These are phyloP conservation scores for Tortricodes alternella DNA, from an alignment of 2,888 invertebrate species.

Conservation along the genomic window DNA sequence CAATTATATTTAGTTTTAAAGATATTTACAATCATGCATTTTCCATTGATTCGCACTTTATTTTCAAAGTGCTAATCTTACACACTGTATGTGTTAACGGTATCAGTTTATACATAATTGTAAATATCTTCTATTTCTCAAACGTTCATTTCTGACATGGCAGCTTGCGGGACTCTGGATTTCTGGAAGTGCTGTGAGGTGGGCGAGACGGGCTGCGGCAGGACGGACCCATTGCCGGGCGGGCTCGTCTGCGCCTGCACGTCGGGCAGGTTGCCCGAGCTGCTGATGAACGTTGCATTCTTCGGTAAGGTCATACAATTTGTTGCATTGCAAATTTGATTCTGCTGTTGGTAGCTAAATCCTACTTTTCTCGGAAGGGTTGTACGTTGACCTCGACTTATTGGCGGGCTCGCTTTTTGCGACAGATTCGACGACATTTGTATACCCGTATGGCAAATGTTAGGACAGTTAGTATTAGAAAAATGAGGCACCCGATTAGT, in stretches of 20 bases:
- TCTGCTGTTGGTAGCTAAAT: constrained; percentile 70
- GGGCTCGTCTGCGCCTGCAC: constrained; percentile 77
- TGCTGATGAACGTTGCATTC: constrained; percentile 79
- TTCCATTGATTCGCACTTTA: constrained; percentile 53
- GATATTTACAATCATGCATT: constrained; percentile 79
- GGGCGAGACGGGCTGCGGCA: constrained; percentile 68
- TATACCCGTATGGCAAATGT: constrained; percentile 84
- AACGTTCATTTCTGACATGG: constrained; percentile 95
- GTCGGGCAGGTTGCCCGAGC: constrained; percentile 71
- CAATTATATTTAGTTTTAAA: constrained; percentile 49
- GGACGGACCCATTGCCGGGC: constrained; percentile 67
- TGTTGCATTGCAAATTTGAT: constrained; percentile 73
- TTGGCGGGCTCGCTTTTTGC: constrained; percentile 72
- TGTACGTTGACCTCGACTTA: constrained; percentile 72
- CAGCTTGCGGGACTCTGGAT: constrained; percentile 88
- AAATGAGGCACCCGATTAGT: constrained; percentile 77
- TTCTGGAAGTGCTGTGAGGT: constrained; percentile 76
- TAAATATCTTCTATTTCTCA: constrained; percentile 86
- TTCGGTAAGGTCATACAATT: constrained; percentile 85
- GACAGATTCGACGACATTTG: constrained; percentile 80
- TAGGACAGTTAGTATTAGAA: constrained; percentile 74
- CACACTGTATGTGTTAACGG: constrained; percentile 31
- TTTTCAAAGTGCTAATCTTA: constrained; percentile 42
- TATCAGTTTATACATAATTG: constrained; percentile 80
- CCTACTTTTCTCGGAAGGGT: constrained; percentile 78